Conservation (phyloP, 2,113 vertebrate genomes). For the Erythrocercus mccallii region DNA sequence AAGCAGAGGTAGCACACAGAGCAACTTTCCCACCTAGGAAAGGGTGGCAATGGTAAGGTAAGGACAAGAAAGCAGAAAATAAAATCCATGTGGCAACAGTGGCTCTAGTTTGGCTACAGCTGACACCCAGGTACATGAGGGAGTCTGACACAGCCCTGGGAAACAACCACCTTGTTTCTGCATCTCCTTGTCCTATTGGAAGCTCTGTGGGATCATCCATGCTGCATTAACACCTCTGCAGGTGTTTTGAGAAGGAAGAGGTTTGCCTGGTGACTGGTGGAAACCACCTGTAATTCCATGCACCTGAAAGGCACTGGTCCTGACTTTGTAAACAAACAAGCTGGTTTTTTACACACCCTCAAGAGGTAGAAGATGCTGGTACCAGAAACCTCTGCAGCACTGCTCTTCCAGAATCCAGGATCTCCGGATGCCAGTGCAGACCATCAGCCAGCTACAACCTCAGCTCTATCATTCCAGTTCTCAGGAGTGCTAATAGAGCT, state of each 20-base stretch:
- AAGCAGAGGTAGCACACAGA: not conserved
- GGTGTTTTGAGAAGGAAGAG: not conserved
- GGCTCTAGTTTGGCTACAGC: not conserved
- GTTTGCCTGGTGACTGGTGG: not conserved
- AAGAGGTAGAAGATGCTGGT: not conserved
- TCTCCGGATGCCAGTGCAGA: not conserved
- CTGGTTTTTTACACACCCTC: not conserved
- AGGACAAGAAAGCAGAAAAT: not conserved
- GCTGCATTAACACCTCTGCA: not conserved
- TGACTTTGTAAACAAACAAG: not conserved
- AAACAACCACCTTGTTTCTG: not conserved
- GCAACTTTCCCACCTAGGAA: not conserved
- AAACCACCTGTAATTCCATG: not conserved
- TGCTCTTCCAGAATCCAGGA: not conserved
- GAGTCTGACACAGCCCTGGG: not conserved
- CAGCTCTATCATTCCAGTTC: not conserved
- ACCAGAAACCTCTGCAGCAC: not conserved
- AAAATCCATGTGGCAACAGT: not conserved
- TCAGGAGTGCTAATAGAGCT: not conserved
- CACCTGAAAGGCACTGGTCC: not conserved
- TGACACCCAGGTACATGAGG: not conserved
- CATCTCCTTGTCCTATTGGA: not conserved
- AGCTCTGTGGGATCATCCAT: not conserved
- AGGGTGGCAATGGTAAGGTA: not conserved
- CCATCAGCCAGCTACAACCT: not conserved